Evolutionary conservation across 2,888 invertebrate genomes (phyloP).

Genomic region (Lasioglossum zephyrum): DNA sequence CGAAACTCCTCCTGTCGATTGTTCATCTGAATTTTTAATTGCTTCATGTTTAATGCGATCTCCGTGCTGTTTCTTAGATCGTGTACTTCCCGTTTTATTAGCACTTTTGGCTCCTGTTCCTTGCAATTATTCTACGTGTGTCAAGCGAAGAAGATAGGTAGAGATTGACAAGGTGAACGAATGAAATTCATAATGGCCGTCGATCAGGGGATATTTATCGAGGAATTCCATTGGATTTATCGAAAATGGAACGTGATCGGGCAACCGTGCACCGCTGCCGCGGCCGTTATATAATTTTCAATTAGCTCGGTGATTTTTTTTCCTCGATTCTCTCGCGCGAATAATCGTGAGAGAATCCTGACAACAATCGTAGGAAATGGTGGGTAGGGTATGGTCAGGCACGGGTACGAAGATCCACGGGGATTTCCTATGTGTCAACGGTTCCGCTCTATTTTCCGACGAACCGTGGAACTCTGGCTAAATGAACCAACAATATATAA

Average conservation of each 20-base stretch:
- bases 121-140: not conserved
- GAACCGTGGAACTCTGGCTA: not conserved
- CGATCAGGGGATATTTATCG: conserved; percentile 4
- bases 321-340: conserved; percentile 47
- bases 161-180: not conserved
- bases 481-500: not conserved
- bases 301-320: conserved; percentile 59
- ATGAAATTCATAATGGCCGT: not conserved
- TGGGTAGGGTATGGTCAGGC: conserved; percentile 39
- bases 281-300: conserved; percentile 61
- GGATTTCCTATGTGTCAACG: conserved; percentile 67
- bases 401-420: conserved; percentile 53
- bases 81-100: too few relatives aligned
- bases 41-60: not conserved
- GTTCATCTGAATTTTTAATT: fast-evolving
- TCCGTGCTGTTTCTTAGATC: not conserved
- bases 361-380: conserved; percentile 70
- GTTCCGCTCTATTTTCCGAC: conserved; percentile 66
- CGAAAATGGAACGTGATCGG: conserved; percentile 65
- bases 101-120: not conserved
- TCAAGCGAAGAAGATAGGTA: not conserved
- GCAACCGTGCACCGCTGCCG: conserved; percentile 35
- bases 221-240: not conserved
- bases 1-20: not conserved
- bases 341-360: conserved; percentile 69